Base-by-base conservation (phyloP, 2,113 vertebrate species). In the Stegostoma tigrinum region DNA sequence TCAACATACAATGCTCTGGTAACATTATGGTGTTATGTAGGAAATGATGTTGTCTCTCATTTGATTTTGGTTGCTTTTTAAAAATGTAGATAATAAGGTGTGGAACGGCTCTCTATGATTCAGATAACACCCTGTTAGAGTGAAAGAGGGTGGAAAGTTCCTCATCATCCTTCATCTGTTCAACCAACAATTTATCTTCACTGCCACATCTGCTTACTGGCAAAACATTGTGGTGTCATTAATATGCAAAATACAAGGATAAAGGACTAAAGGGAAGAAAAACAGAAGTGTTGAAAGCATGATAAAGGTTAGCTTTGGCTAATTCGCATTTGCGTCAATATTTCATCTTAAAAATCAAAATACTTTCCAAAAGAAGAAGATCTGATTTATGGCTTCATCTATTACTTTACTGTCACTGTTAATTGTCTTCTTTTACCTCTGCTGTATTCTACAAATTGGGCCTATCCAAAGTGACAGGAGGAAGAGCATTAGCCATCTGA, bases 401-500 rank as follows among this genome's bases (percentile, higher is more conserved):
- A 99, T 99, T 99, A 99, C 99, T 98, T 98, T 98, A 98, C 99
- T 99, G 99, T 99, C 99, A 99, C 98, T 99, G 99, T 99, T 99
- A 99, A 99, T 99, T 99, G 99, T 99, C 98, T 99, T 99, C 99
- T 99, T 99, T 99, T 99, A 99, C 99, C 99, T 99, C 99, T 98
- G 98, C 99, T 99, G 98, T 99, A 99, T 99, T 99, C 98, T 99
- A 99, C 98, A 99, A 99, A 99, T 99, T 99, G 99, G 98, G 98
- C 99, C 99, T 99, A 99, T 99, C 98, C 98, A 99, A 99, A 99
- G 99, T 99, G 99, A 99, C 99, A 99, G 99, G 99, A 99, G 98
- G 99, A 99, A 99, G 99, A 99, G 98, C 99, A 99, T 99, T 99
- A 99, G 99, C 98, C 99, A 99, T 99, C 99, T 99, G 99, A 99